Conservation (phyloP, 1,140 invertebrate species). For the Sycophaga agraensis region DNA sequence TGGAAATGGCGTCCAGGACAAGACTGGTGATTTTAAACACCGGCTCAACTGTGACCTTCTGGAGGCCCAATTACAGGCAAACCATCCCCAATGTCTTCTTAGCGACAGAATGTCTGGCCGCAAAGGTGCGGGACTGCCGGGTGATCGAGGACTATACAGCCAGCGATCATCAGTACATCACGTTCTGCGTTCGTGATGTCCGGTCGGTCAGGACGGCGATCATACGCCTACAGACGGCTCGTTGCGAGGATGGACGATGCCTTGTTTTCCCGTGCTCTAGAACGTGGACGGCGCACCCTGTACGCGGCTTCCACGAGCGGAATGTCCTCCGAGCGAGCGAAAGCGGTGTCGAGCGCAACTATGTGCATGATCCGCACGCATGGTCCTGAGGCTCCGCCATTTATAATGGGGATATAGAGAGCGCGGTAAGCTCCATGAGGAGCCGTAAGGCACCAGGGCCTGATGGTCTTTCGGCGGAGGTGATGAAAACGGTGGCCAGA, state of each 20-base stretch:
- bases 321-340: background rate
- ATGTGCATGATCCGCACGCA: background rate
- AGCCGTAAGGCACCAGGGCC: no score
- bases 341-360: background rate
- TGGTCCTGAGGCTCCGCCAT: no score
- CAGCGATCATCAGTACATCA: constrained; percentile 43
- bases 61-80: constrained; percentile 11
- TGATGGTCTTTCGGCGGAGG: no score
- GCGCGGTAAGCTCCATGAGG: no score
- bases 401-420: no score
- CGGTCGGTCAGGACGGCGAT: background rate
- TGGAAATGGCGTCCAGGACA: constrained; percentile 25
- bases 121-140: background rate
- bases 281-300: background rate
- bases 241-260: background rate
- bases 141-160: constrained; percentile 34
- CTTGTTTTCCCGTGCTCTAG: background rate
- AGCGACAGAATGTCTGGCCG: constrained; percentile 2
- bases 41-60: constrained; percentile 30
- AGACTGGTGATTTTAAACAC: no score
- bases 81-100: constrained; percentile 20
- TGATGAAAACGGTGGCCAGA: no score
- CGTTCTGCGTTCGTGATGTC: constrained; percentile 3
- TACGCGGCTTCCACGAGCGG: background rate
- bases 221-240: background rate